Conservation (phyloP, 2,797 vertebrate species). For the Diceros bicornis region DNA sequence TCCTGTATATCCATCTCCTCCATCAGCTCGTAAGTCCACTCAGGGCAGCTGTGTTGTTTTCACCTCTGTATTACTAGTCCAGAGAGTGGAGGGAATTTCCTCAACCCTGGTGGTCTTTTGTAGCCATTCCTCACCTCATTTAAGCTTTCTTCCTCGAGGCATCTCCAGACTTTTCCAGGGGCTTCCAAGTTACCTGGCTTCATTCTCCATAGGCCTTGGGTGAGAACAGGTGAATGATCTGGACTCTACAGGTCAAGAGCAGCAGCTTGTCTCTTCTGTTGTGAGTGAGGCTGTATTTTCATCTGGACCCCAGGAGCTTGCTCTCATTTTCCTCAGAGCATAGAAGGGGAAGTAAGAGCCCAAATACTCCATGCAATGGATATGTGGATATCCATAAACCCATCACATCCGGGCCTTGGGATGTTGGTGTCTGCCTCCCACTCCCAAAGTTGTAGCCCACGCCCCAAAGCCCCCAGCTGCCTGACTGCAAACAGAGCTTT, state of each 20-base stretch:
- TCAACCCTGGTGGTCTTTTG: background rate
- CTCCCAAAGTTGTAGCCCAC: no score
- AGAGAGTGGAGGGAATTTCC: background rate
- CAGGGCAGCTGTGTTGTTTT: background rate
- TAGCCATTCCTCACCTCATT: background rate
- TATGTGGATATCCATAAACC: background rate
- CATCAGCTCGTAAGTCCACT: rapidly evolving
- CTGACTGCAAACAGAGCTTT: background rate
- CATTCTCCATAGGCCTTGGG: background rate
- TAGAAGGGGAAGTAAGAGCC: background rate
- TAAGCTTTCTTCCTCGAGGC: background rate
- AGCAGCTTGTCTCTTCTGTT: background rate
- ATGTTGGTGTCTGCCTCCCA: background rate
- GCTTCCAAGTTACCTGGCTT: background rate
- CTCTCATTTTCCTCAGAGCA: background rate
- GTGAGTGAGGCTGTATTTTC: background rate
- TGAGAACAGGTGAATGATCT: background rate
- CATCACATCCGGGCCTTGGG: background rate
- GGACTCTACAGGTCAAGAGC: background rate
- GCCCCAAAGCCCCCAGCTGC: background rate
- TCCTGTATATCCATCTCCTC: background rate
- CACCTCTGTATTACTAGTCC: background rate
- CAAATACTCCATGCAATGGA: background rate
- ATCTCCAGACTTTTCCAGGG: background rate
- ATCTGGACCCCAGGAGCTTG: background rate